Percentiles rank a stretch among this genome's conserved stretches.
Conservation (phyloP, 2,113 vertebrate species). For the Tursiops truncatus region DNA sequence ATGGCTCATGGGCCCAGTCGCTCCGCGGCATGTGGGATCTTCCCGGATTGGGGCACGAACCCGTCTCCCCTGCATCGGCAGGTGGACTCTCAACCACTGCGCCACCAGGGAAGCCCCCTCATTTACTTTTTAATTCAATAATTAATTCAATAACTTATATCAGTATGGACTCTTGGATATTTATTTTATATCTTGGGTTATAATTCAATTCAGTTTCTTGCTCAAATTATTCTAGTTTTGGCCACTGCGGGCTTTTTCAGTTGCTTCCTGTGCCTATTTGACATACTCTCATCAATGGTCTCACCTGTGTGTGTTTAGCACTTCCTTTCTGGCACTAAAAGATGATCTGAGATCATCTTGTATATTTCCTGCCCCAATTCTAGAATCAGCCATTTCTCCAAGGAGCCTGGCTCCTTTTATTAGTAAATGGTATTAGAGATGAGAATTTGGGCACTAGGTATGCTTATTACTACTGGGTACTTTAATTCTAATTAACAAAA, state of each 20-base stretch:
- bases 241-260: not conserved
- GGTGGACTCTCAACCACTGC: too few species aligned
- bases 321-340: not conserved
- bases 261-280: not conserved
- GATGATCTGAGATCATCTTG: not conserved
- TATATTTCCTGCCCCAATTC: not conserved
- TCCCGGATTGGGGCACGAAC: too few species aligned
- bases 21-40: too few species aligned
- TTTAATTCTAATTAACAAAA: not conserved
- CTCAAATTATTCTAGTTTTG: not conserved
- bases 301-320: not conserved
- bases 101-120: too few species aligned
- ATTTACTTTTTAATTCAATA: not conserved
- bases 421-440: not conserved
- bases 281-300: not conserved
- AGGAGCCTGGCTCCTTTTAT: not conserved
- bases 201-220: not conserved
- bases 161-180: not conserved
- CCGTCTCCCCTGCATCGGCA: too few species aligned
- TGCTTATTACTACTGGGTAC: not conserved
- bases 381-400: not conserved
- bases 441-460: not conserved
- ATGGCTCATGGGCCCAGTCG: too few species aligned
- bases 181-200: not conserved
- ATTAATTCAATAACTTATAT: not conserved